A percentile compares a stretch with the other conserved stretches of the same genome.
Conservation (phyloP, 1,140 invertebrate genomes). For the Mya arenaria region DNA sequence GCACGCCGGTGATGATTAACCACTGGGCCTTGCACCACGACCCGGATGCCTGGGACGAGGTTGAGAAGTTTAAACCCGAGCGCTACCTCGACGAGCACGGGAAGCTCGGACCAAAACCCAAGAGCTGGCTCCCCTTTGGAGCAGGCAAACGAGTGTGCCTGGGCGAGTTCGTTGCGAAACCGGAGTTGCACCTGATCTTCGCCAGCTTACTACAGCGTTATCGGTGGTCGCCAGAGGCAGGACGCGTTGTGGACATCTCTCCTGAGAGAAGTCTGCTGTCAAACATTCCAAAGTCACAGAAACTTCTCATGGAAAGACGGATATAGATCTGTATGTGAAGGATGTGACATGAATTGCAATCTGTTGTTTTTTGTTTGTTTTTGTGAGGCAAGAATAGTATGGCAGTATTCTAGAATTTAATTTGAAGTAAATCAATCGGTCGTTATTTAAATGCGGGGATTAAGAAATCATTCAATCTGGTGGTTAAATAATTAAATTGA, state of each 20-base stretch:
- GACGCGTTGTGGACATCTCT: background rate
- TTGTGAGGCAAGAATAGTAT: no score
- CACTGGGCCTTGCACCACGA: conserved; percentile 93
- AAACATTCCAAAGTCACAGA: no score
- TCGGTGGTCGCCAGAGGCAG: conserved; percentile 71
- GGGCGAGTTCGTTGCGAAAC: conserved; percentile 88
- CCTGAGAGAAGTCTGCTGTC: no score
- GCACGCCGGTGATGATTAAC: conserved; percentile 87
- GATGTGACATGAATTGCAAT: no score
- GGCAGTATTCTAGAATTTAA: no score
- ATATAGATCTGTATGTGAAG: no score
- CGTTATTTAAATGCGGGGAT: no score
- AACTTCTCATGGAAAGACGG: no score
- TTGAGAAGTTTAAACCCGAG: conserved; percentile 87
- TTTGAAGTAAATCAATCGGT: no score
- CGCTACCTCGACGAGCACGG: conserved; percentile 82
- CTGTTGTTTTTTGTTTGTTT: no score
- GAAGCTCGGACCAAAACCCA: conserved; percentile 83
- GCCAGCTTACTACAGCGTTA: conserved; percentile 67
- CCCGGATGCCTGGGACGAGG: conserved; percentile 86
- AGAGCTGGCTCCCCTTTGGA: conserved; percentile 92
- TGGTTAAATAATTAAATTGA: no score
- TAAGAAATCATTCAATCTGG: no score
- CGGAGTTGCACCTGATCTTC: conserved; percentile 70
- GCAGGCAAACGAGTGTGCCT: conserved; percentile 92